Conservation (phyloP, 2,113 vertebrate species). For the Struthio camelus region DNA sequence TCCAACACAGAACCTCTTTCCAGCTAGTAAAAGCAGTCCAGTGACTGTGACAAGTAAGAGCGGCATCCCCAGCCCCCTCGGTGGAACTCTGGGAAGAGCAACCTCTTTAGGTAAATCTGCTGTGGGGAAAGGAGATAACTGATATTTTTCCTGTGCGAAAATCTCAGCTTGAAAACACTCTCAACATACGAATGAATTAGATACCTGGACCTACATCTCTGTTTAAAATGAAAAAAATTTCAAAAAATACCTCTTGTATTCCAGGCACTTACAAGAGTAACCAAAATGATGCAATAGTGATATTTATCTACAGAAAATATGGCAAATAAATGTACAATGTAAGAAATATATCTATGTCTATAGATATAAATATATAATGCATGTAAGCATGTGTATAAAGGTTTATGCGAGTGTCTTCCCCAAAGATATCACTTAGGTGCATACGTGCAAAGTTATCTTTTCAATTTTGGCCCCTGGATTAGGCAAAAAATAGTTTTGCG, state of each 20-base stretch:
- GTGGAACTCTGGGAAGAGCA: constrained; percentile 85
- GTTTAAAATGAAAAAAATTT: background rate
- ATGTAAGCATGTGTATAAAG: background rate
- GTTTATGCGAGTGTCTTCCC: background rate
- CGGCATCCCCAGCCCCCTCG: constrained; percentile 90
- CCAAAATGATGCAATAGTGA: background rate
- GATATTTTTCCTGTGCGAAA: background rate
- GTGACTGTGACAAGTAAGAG: constrained; percentile 87
- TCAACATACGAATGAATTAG: background rate
- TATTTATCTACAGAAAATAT: background rate
- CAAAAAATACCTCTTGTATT: background rate
- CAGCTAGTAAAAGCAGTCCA: constrained; percentile 91
- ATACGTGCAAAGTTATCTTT: background rate
- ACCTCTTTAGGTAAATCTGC: constrained; percentile 92
- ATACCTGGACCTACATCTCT: background rate
- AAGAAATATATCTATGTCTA: background rate
- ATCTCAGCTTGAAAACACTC: background rate
- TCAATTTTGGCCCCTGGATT: background rate
- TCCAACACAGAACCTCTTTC: constrained; percentile 92
- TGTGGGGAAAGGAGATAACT: background rate
- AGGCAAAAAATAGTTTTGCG: background rate
- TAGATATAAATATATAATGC: background rate
- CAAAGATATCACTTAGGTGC: background rate
- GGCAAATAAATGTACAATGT: background rate
- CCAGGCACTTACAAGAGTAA: background rate